phyloP scores from a whole-genome alignment of 1,140 invertebrate genomes.

The Drosophila elegans region DNA sequence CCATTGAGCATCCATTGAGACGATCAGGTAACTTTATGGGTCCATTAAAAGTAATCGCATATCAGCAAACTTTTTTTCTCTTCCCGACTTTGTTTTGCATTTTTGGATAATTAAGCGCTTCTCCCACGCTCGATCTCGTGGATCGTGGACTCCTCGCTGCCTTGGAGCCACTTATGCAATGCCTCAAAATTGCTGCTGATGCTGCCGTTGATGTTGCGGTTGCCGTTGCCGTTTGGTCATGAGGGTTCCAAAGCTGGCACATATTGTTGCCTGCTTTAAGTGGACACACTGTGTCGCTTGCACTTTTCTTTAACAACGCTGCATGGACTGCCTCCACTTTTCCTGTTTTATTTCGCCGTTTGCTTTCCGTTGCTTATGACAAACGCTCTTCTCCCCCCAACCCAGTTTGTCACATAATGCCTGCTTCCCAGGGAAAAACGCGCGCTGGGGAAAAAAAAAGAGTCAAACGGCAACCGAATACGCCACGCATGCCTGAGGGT shows the following conservation, averaged over 20 bases:
- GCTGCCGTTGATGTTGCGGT: conserved; percentile 9
- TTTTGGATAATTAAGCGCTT: conserved; percentile 42
- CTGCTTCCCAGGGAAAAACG: conserved; percentile 18
- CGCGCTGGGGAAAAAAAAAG: conserved; percentile 12
- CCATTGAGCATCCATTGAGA: neutral
- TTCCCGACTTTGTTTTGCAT: conserved; percentile 20
- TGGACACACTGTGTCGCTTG: conserved; percentile 58
- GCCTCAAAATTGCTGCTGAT: conserved; percentile 36
- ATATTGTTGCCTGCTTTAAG: conserved; percentile 68
- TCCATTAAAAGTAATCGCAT: conserved; percentile 34
- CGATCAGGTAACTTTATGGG: conserved; percentile 17
- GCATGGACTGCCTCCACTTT: conserved; percentile 35
- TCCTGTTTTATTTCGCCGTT: conserved; percentile 29
- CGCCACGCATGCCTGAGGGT: conserved; percentile 48
- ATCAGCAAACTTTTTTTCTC: conserved; percentile 14
- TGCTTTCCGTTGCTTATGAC: conserved; percentile 39
- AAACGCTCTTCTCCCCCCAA: conserved; percentile 9
- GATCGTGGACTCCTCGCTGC: conserved; percentile 37
- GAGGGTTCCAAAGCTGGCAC: conserved; percentile 27
- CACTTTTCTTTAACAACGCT: conserved; percentile 52
- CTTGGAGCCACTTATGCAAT: conserved; percentile 45
- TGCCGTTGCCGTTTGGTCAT: conserved; percentile 21
- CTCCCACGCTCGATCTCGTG: conserved; percentile 35
- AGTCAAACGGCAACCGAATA: conserved; percentile 38
- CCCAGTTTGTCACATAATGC: conserved; percentile 51